Percentiles rank a stretch among this genome's conserved stretches.
Conservation (phyloP, 2,888 invertebrate genomes). For the Baccha elongata region DNA sequence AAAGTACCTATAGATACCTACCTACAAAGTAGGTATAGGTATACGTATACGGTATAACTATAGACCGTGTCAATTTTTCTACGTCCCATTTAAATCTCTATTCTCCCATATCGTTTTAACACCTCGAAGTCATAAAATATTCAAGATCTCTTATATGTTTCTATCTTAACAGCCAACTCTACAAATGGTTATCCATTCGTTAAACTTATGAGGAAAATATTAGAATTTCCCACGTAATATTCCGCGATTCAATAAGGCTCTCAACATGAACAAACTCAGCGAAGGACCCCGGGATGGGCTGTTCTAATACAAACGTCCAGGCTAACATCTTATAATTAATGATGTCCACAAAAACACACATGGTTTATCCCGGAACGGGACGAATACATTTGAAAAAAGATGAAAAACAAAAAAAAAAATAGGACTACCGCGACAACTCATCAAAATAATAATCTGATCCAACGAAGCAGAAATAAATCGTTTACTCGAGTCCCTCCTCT, state of each 20-base stretch:
- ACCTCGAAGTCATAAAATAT: too few species aligned
- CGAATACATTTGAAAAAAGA: not conserved
- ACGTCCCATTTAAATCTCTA: too few species aligned
- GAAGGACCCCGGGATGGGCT: not conserved
- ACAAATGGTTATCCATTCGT: not conserved
- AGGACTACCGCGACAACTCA: constrained; percentile 72
- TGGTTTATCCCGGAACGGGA: not conserved
- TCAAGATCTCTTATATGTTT: not conserved
- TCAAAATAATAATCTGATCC: constrained; percentile 75
- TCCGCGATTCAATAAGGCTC: constrained; percentile 41
- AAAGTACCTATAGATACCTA: too few species aligned
- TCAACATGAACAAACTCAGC: not conserved
- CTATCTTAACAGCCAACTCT: not conserved
- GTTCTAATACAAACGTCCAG: not conserved
- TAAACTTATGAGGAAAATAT: constrained; percentile 1
- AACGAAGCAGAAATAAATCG: constrained; percentile 77
- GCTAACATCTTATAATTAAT: constrained; percentile 70
- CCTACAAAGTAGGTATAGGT: too few species aligned
- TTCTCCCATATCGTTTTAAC: too few species aligned
- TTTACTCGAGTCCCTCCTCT: constrained; percentile 73
- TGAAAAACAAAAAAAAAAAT: constrained; percentile 7
- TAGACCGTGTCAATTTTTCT: too few species aligned
- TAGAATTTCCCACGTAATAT: constrained; percentile 52
- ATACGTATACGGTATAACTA: too few species aligned
- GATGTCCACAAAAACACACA: constrained; percentile 64